These are phyloP conservation scores for Syndactyla subalaris DNA, from an alignment of 2,797 vertebrate genomes.

Conservation along the genomic window DNA sequence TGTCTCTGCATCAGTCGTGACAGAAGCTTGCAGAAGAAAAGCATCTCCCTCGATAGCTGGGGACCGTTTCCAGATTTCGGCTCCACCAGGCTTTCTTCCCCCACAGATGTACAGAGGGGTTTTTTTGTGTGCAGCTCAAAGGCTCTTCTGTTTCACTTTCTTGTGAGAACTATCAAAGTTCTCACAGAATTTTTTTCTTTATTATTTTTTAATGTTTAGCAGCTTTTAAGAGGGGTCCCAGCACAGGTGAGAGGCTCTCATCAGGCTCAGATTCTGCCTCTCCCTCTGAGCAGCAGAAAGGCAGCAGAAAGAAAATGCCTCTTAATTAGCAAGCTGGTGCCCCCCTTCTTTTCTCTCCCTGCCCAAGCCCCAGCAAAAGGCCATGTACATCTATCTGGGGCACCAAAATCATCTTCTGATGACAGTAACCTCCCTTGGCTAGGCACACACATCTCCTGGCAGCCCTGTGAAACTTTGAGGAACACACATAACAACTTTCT, in stretches of 20 bases:
- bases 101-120: background rate
- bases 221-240: slow-evolving; percentile 37
- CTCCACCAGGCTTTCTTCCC: slow-evolving; percentile 7
- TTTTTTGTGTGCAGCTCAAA: slow-evolving; percentile 32
- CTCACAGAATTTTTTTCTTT: background rate
- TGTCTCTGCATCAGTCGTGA: slow-evolving; percentile 4
- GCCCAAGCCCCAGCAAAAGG: background rate
- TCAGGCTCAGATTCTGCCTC: background rate
- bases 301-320: background rate
- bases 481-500: background rate
- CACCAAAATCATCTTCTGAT: background rate
- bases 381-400: background rate
- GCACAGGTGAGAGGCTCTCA: background rate
- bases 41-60: slow-evolving; percentile 13
- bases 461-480: background rate
- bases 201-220: background rate
- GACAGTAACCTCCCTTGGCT: background rate
- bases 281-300: background rate
- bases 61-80: slow-evolving; percentile 21
- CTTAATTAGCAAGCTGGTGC: background rate
- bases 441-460: background rate
- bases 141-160: slow-evolving; percentile 39
- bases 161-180: slow-evolving; percentile 29
- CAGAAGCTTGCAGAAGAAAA: slow-evolving; percentile 26
- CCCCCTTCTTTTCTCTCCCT: background rate